A percentile compares a stretch with the other conserved stretches of the same genome.
Conservation (phyloP, 2,888 invertebrate genomes). For the Sarcophaga carnaria region DNA sequence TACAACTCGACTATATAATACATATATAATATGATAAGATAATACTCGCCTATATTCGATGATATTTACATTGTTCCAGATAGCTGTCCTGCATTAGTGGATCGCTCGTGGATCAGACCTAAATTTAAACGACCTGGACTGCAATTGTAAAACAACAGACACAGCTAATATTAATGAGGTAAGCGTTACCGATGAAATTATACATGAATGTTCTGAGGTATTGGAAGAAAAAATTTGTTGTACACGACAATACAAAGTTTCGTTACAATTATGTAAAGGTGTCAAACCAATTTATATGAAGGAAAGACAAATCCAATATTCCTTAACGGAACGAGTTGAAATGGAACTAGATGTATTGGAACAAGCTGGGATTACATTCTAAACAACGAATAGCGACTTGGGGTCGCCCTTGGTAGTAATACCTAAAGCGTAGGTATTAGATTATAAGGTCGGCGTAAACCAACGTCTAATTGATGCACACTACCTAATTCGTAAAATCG, state of each 20-base stretch:
- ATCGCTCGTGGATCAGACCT: conserved; percentile 48
- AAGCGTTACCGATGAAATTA: conserved; percentile 2
- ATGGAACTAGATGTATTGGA: conserved; percentile 44
- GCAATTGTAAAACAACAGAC: neutral
- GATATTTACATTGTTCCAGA: conserved; percentile 59
- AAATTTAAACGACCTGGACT: conserved; percentile 40
- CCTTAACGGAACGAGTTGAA: conserved; percentile 53
- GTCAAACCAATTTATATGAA: conserved; percentile 33
- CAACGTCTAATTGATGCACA: conserved; percentile 26
- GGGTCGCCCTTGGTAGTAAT: conserved; percentile 46
- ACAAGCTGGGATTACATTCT: conserved; percentile 14
- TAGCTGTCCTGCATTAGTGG: conserved; percentile 43
- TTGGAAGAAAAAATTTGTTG: too few relatives aligned
- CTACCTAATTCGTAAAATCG: conserved; percentile 52
- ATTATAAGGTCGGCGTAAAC: conserved; percentile 59
- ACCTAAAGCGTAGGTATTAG: conserved; percentile 50
- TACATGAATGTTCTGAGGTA: conserved; percentile 5
- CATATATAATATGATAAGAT: too few relatives aligned
- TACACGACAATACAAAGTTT: too few relatives aligned
- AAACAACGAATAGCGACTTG: conserved; percentile 34
- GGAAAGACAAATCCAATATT: neutral
- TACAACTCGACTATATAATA: too few relatives aligned
- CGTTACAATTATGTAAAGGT: neutral
- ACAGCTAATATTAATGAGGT: neutral
- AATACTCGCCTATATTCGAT: conserved; percentile 8